These are phyloP conservation scores for Otolemur crassicaudatus DNA, from an alignment of 2,797 vertebrate species.

Conservation along the genomic window DNA sequence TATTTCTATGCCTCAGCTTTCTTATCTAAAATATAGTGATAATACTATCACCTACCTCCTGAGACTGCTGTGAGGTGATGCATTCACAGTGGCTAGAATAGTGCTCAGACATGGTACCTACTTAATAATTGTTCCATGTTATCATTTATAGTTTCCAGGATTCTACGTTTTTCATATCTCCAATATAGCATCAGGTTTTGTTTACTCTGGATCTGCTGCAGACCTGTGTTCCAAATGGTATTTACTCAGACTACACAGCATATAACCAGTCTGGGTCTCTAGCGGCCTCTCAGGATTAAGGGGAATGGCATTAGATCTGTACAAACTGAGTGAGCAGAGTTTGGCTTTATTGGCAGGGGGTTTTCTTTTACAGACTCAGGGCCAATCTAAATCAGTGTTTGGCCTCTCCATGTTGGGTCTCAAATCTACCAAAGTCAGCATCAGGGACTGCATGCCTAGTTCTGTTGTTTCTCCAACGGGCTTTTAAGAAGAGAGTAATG, in stretches of 20 bases:
- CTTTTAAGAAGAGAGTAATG: conserved; percentile 9
- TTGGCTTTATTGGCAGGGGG: not conserved
- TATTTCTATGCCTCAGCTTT: not conserved
- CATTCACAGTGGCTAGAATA: not conserved
- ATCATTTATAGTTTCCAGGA: not conserved
- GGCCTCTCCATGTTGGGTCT: not conserved
- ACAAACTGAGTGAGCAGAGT: not conserved
- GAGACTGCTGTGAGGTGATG: not conserved
- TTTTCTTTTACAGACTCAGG: not conserved
- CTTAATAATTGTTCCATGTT: not conserved
- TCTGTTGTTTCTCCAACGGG: not conserved
- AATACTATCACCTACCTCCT: not conserved
- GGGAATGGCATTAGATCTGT: not conserved
- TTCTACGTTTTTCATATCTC: conserved; percentile 26
- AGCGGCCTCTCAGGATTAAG: not conserved
- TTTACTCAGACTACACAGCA: not conserved
- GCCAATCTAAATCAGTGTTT: not conserved
- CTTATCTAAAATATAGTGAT: not conserved
- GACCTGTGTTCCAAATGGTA: not conserved
- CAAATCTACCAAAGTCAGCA: not conserved
- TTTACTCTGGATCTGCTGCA: not conserved
- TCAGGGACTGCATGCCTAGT: not conserved
- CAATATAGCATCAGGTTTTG: not conserved
- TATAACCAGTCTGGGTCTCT: conserved; percentile 1
- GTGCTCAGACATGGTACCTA: not conserved